phyloP scores from a whole-genome alignment of 2,797 vertebrate species.

The Gallinago nigripennis region DNA sequence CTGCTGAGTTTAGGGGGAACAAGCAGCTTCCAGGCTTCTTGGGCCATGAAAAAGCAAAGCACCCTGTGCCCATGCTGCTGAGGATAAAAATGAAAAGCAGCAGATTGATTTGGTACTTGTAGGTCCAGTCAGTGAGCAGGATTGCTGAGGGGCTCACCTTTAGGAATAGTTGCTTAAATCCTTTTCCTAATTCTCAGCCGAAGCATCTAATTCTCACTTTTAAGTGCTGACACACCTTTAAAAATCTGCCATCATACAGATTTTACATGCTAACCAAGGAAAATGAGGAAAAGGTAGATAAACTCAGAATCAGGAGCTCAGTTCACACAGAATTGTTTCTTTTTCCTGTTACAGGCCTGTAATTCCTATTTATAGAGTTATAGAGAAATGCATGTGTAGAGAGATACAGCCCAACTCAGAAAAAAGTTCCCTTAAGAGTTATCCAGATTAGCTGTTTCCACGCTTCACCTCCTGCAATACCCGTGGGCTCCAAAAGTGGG shows the following conservation, averaged over 20 bases:
- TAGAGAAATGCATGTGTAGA: neutral
- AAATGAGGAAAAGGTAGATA: neutral
- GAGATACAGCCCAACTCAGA: neutral
- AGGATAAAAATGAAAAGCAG: neutral
- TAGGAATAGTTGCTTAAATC: neutral
- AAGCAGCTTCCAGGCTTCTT: neutral
- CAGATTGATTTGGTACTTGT: neutral
- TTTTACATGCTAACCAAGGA: neutral
- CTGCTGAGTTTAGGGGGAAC: accelerated
- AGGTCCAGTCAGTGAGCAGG: neutral
- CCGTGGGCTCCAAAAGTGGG: too few species aligned
- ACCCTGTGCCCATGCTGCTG: accelerated
- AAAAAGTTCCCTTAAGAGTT: neutral
- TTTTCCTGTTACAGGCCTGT: neutral
- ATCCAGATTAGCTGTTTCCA: neutral
- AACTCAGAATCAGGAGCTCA: neutral
- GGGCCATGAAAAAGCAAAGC: neutral
- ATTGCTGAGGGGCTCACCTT: neutral
- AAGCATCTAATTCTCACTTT: neutral
- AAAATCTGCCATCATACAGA: neutral
- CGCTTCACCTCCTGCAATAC: neutral
- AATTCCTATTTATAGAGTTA: neutral
- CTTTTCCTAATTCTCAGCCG: neutral
- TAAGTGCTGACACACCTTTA: neutral
- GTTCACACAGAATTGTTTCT: neutral